Evolutionary conservation across 2,797 vertebrate genomes (phyloP), one percentile per base, ranked within the genome.

Genomic region (Okamejei kenojei): DNA sequence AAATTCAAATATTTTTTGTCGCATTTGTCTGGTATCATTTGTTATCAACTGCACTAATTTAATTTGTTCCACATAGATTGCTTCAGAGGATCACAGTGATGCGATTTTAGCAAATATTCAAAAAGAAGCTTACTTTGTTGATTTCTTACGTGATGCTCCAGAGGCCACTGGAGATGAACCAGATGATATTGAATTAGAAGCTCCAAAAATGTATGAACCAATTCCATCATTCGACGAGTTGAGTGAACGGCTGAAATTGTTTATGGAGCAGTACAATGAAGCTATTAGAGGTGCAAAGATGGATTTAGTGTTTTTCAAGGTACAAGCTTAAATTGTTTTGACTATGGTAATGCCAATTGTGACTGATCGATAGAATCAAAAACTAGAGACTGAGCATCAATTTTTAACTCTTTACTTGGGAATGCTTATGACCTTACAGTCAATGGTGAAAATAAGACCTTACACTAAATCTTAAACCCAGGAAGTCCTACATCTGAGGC

Each of bases 241-340:
- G 94, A 95, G 96, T 4, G 96, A 96, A 94, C 96, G 96, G 19
- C 95, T 98, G 93, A 94, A 93, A 9, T 81, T 94, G 45, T 97
- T 97, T 94, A 96, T 97, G 95, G 96, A 96, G 71, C 97, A 97
- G 93, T 98, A 97, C 95, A 98, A 97, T 79, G 97, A 98, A 93
- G 95, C 95, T 1, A 94, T 96, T 93, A 96, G 97, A 94, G 97
- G 97, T 93, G 95, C 96, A 93, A 95, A 95, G 93, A 97, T 98
- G 97, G 97, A 98, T 95, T 96, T 98, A 93, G 97, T 98, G 65
- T 98, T 98, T 95, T 98, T 98, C 94, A 96, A 96, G 97, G 97
- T 98, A 95, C 9, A 19, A 9, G 26, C 84, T 35, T 88, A 35
- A 35, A 88, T 65, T 68, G n/a, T 68, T 21, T 68, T 68, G 63